A percentile compares a stretch with the other conserved stretches of the same genome.
Evolutionary conservation across 2,888 invertebrate genomes (phyloP).

Genomic region (Sphecodes monilicornis): DNA sequence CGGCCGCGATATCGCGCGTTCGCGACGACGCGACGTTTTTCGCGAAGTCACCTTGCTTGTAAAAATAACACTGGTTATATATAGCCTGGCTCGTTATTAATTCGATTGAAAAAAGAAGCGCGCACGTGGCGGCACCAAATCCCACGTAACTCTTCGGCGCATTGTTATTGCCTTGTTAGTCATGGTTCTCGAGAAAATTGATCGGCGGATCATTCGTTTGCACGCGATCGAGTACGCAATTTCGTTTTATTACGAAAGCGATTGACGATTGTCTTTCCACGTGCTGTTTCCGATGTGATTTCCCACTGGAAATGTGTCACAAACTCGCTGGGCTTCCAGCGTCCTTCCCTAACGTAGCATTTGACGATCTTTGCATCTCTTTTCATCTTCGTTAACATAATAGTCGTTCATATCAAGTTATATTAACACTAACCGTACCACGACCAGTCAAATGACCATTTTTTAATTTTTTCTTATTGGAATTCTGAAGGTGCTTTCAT

Average conservation of each 20-base stretch:
- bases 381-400: neutral
- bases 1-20: conserved; percentile 12
- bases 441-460: too few relatives aligned
- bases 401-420: neutral
- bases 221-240: neutral
- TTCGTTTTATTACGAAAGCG: neutral
- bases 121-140: conserved; percentile 1
- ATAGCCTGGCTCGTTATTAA: conserved; percentile 34
- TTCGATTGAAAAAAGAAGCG: conserved; percentile 19
- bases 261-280: neutral
- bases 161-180: conserved; percentile 22
- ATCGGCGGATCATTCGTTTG: neutral
- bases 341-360: neutral
- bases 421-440: too few relatives aligned
- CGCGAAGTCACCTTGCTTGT: conserved; percentile 39
- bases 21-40: conserved; percentile 1
- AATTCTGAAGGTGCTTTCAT: too few relatives aligned
- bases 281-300: neutral
- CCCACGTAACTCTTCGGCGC: conserved; percentile 21
- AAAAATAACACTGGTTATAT: conserved; percentile 48
- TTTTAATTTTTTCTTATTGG: too few relatives aligned
- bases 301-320: neutral
- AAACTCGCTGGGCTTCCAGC: neutral
- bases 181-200: conserved; percentile 31
- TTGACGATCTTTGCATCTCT: neutral